Evolutionary conservation across 2,113 vertebrate genomes (phyloP), one percentile per base, ranked within the genome.

Genomic region (Anthoscopus minutus): DNA sequence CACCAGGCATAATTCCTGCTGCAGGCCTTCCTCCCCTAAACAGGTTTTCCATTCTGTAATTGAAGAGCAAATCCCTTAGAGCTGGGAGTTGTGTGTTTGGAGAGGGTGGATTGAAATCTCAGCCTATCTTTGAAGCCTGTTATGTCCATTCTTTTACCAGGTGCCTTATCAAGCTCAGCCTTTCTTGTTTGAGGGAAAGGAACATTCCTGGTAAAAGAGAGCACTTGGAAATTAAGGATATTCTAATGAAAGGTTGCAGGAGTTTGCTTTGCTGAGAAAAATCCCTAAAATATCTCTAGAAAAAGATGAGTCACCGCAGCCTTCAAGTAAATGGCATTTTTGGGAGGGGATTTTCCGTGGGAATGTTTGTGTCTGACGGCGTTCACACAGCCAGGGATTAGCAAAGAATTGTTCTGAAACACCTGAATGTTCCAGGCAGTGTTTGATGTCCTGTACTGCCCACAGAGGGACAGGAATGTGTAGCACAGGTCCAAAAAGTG

Each of bases 381-480:
- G 3, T n/a, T 45, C 3, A 51, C 58, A 22, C 23, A 64, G 57
- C 12, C 23, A 31, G 64, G n/a, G 62, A 47, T 65, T 33, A 57
- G 16, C 27, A 8, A 20, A 9, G 57, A 33, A 33, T 35, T 27
- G 9, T 37, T 73, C 58, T 40, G 54, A 53, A 58, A 21, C 61
- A 30, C 31, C 10, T 57, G 23, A 50, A 24, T 19, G 28, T 56
- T 25, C 28, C 10, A 27, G 73, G 22, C 72, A 60, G 2, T 0
- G 30, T 71, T 25, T 45, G 47, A 11, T 45, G 22, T 3, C 23
- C 62, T 51, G 62, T 13, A 5, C 45, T 47, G 62, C 40, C 60
- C 57, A 61, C 40, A 4, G 3, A 11, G 81, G 66, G 38, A 10
- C n/a, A 67, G 42, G 20, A 19, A 42, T 0, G 3, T 1, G 1